These are phyloP conservation scores for Coleophora deauratella DNA, from an alignment of 2,888 invertebrate species.

Conservation along the genomic window DNA sequence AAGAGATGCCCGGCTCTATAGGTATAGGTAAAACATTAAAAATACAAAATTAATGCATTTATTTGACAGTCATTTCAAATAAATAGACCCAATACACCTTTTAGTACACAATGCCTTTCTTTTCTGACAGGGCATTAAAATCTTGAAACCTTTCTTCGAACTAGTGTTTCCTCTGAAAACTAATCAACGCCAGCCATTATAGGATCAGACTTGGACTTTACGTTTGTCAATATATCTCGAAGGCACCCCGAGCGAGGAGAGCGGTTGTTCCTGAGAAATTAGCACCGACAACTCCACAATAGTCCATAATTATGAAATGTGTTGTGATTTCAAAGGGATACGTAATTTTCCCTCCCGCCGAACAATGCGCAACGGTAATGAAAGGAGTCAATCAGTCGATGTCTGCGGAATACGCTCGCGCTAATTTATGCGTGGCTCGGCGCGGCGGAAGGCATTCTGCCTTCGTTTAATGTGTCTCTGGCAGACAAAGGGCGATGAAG, in stretches of 20 bases:
- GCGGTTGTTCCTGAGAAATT: slow-evolving; percentile 52
- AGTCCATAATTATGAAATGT: slow-evolving; percentile 74
- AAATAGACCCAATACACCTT: slow-evolving; percentile 1
- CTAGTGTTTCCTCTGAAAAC: slow-evolving; percentile 59
- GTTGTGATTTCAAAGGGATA: slow-evolving; percentile 62
- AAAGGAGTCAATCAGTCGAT: slow-evolving; percentile 71
- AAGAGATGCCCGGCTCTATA: no score
- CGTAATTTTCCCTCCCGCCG: slow-evolving; percentile 60
- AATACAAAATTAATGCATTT: no score
- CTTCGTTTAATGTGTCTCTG: slow-evolving; percentile 30
- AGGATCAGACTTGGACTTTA: slow-evolving; percentile 41
- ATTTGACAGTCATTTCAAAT: not conserved
- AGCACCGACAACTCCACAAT: slow-evolving; percentile 65
- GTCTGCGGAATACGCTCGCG: slow-evolving; percentile 57
- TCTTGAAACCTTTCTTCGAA: slow-evolving; percentile 49
- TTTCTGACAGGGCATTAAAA: slow-evolving; percentile 42
- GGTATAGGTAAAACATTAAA: no score
- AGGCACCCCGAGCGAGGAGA: slow-evolving; percentile 42
- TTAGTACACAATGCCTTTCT: slow-evolving; percentile 26
- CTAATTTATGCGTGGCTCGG: slow-evolving; percentile 57
- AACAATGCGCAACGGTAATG: slow-evolving; percentile 67
- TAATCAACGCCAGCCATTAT: slow-evolving; percentile 61
- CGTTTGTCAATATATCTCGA: slow-evolving; percentile 50
- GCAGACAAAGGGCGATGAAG: slow-evolving; percentile 50
- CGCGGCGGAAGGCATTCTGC: slow-evolving; percentile 27